Evolutionary conservation across 2,797 vertebrate genomes (phyloP), one percentile per base, ranked within the genome.

Genomic region (Scolopax rusticola): DNA sequence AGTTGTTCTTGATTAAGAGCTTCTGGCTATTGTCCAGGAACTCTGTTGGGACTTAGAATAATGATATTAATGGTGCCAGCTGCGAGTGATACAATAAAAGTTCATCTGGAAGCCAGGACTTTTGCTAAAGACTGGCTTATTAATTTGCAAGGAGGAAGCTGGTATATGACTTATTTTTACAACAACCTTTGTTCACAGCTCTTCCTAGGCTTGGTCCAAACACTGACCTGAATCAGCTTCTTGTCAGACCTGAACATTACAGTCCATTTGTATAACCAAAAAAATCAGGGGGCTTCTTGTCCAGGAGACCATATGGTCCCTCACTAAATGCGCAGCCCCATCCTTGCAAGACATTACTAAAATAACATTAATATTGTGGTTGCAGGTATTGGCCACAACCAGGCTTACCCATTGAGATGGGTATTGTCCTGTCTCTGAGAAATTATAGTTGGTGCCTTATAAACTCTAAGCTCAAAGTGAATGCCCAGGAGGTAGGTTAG

Each of bases 71-170:
- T 71, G 27, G 38, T 90, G 73, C 69, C 50, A 71, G 59, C 69
- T 40, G n/a, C 50, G 81, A 90, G 28, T 9, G 74, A 86, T 84
- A 81, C 12, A 5, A 81, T 88, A 45, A 47, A 88, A 76, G 84
- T 40, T 71, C 30, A 51, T 89, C 81, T 71, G 59, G 59, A 75
- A 95, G 61, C 32, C 74, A 73, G 43, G 59, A 65, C 38, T 93
- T 76, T 28, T 51, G 50, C 73, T 88, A 86, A 93, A 93, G 53
- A 83, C 21, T 85, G n/a, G 8, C 45, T 18, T 69, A 73, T 94
- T 93, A 30, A 69, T 81, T 93, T 84, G 65, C 19, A 84, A 59
- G 77, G 51, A 91, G 79, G 83, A 95, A 95, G 74, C 30, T 47
- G 64, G 68, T 54, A 21, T 9, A 69, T 59, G 3, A 69, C 27